phyloP scores from a whole-genome alignment of 1,140 invertebrate species.

The Drosophila equinoxialis region DNA sequence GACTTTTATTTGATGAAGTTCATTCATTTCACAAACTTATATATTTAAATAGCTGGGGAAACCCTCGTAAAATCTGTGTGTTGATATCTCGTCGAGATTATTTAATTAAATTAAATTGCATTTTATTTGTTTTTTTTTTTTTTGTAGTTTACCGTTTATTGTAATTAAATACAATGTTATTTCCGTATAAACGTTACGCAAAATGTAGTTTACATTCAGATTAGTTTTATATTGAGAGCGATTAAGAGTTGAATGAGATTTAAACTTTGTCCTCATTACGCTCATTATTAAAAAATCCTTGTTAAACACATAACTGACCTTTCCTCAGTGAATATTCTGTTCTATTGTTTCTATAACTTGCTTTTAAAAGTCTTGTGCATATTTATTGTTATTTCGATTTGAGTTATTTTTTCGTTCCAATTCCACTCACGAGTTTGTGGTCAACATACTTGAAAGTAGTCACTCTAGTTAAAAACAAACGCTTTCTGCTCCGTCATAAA shows the following conservation, averaged over 20 bases:
- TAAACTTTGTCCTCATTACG: background rate
- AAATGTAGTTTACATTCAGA: background rate
- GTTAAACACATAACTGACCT: background rate
- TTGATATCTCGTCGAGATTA: background rate
- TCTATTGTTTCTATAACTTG: no score
- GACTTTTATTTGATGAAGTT: background rate
- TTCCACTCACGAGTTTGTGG: no score
- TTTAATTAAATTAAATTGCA: conserved; percentile 10
- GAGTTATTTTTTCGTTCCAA: background rate
- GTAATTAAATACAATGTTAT: background rate
- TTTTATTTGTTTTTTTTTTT: background rate
- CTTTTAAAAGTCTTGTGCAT: no score
- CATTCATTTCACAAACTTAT: background rate
- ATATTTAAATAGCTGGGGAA: background rate
- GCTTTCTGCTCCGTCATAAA: background rate
- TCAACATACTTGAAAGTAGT: no score
- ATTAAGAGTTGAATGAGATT: background rate
- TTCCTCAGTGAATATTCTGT: background rate
- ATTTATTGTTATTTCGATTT: background rate
- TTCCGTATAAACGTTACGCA: background rate
- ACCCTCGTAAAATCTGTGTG: background rate
- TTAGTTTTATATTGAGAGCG: background rate
- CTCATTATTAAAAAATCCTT: no score
- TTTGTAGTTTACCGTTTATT: background rate
- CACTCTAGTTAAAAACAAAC: background rate